Evolutionary conservation across 2,113 vertebrate genomes (phyloP).

Genomic region (Odontesthes bonariensis): DNA sequence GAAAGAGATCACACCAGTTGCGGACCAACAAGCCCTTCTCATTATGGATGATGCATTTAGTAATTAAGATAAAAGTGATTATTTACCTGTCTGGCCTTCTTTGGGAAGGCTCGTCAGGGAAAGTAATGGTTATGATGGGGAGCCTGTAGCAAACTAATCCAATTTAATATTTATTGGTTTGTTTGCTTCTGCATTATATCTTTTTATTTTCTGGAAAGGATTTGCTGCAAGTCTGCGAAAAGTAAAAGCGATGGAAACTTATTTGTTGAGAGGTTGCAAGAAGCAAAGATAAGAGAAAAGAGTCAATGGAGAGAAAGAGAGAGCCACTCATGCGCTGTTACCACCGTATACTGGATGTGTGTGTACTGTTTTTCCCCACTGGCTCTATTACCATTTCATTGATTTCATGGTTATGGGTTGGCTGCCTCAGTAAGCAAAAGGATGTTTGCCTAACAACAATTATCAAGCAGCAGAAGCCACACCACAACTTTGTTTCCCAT

Average conservation of each 20-base stretch:
- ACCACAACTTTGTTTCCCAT: conserved; percentile 60
- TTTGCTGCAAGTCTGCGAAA: conserved; percentile 34
- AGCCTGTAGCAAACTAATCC: conserved; percentile 46
- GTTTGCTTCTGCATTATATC: conserved; percentile 56
- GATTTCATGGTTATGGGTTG: conserved; percentile 76
- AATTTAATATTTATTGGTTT: conserved; percentile 60
- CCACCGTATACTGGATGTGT: conserved; percentile 16
- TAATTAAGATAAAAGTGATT: conserved; percentile 64
- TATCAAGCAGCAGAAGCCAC: conserved; percentile 72
- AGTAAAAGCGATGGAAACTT: conserved; percentile 27
- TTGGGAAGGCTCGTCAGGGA: neutral
- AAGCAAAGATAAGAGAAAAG: neutral
- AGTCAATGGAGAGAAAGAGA: neutral
- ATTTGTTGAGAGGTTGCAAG: neutral
- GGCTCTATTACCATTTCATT: conserved; percentile 74
- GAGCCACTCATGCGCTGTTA: conserved; percentile 27
- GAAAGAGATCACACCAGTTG: conserved; percentile 38
- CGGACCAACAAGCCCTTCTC: conserved; percentile 51
- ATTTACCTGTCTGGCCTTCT: conserved; percentile 60
- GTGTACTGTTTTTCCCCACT: conserved; percentile 8
- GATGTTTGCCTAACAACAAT: conserved; percentile 76
- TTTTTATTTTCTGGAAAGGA: conserved; percentile 46
- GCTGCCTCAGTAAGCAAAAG: conserved; percentile 71
- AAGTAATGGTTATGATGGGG: conserved; percentile 57
- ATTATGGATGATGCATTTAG: conserved; percentile 71